A percentile compares a stretch with the other conserved stretches of the same genome.
Evolutionary conservation across 2,113 vertebrate species (phyloP).

Genomic region (Danio rerio): GRCz12tu NC_133176.1:8821001-8821500

Average conservation of each 20-base stretch:
- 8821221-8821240: conserved; percentile 55
- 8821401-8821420: background rate
- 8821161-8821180: conserved; percentile 61
- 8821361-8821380: background rate
- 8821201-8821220: conserved; percentile 60
- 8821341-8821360: background rate
- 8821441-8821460: no score
- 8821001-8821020: conserved; percentile 27
- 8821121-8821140: conserved; percentile 42
- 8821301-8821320: conserved; percentile 15
- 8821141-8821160: conserved; percentile 4
- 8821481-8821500: no score
- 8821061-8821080: conserved; percentile 24
- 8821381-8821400: background rate
- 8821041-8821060: conserved; percentile 34
- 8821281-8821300: conserved; percentile 28
- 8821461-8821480: no score
- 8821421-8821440: no score
- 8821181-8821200: conserved; percentile 57
- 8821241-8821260: conserved; percentile 29
- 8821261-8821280: conserved; percentile 20
- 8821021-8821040: conserved; percentile 26
- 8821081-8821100: conserved; percentile 38
- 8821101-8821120: conserved; percentile 34
- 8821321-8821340: conserved; percentile 7